Conservation (phyloP, 2,113 vertebrate genomes). For the Aleadryas rufinucha region DNA sequence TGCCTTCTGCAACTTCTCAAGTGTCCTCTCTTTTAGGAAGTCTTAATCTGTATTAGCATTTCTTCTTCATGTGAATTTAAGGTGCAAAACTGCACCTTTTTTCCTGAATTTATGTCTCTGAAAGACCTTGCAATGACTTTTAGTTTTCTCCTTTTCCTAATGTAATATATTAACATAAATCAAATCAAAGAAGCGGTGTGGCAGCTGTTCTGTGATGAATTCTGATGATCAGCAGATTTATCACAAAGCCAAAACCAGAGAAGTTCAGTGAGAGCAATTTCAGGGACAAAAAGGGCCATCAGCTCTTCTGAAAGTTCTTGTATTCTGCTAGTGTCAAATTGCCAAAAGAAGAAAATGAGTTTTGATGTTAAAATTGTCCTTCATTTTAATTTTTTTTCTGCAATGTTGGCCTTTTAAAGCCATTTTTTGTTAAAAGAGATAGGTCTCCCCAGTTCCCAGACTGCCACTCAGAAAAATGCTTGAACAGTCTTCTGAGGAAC, state of each 20-base stretch:
- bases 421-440: neutral
- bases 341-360: neutral
- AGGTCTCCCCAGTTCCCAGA: neutral
- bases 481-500: neutral
- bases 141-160: neutral
- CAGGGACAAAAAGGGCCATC: neutral
- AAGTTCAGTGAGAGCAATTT: neutral
- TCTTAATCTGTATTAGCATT: neutral
- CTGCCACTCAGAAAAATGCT: neutral
- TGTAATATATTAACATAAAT: neutral
- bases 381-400: neutral
- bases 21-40: neutral
- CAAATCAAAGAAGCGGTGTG: neutral
- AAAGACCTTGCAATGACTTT: neutral
- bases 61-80: neutral
- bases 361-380: neutral
- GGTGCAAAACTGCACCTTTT: neutral
- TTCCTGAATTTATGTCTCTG: neutral
- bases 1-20: neutral
- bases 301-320: neutral
- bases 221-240: neutral
- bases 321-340: neutral
- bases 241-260: neutral
- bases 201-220: neutral
- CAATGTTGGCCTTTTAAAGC: neutral